Evolutionary conservation across 2,797 vertebrate genomes (phyloP), one percentile per base, ranked within the genome.

Genomic region (Lepidocolaptes lacrymiger): DNA sequence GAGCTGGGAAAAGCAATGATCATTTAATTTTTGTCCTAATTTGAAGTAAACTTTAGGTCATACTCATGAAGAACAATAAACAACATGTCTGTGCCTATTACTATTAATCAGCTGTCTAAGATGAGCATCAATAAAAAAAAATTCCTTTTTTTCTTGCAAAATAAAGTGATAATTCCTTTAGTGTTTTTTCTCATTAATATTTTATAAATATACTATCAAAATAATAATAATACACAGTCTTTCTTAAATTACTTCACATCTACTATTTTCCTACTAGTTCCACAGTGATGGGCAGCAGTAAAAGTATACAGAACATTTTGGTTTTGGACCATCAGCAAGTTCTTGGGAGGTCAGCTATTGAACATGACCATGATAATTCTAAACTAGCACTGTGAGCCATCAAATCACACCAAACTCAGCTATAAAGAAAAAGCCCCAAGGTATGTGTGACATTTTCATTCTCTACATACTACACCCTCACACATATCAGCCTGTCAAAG

Each of bases 381-480:
- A 94, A 97, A 92, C 49, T 51, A 96, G 58, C 10, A 75, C 91
- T 86, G 67, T 75, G 77, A 95, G 77, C 72, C 74, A 96, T 96
- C 93, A 97, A 92, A 95, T 94, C 94, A 87, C 79, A 94, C 97
- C 96, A 97, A 94, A 93, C 64, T 94, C 93, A 96, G 85, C 37
- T 82, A 73, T 75, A 95, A 62, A 95, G 91, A 93, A 91, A 84
- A 97, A 93, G 66, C 58, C 77, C 95, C 88, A 94, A 96, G 80
- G 54, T 75, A 12, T 75, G 36, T 78, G 67, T 97, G 83, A 96
- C 26, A 96, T 96, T 97, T 97, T 96, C 84, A 89, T 93, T 92
- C 68, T 80, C 61, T 96, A 51, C 46, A 89, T 88, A 79, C 63
- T 91, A 97, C 96, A 97, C 96, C 74, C 81, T 74, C 93, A 83